Evolutionary conservation across 1,140 invertebrate genomes (phyloP).

Genomic region (Ladona fulva): DNA sequence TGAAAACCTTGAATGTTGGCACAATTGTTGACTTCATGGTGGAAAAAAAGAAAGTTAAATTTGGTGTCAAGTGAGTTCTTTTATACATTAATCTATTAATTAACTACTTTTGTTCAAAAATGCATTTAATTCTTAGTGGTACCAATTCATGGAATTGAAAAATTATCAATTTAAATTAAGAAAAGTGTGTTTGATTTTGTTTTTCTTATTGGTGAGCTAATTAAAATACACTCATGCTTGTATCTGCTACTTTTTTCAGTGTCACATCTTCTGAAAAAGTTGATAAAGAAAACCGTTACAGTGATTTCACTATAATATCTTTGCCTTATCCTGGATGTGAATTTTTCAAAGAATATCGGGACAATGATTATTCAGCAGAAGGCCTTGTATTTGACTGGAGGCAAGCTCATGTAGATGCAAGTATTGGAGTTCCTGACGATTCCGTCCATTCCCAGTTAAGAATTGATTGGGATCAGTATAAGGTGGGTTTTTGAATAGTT

Average conservation of each 20-base stretch:
- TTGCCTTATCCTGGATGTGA: conserved; percentile 79
- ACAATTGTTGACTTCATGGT: conserved; percentile 82
- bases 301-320: conserved; percentile 63
- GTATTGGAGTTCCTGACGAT: conserved; percentile 57
- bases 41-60: conserved; percentile 81
- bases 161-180: not conserved
- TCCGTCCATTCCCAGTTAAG: conserved; percentile 46
- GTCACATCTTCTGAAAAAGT: conserved; percentile 83
- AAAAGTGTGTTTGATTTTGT: not conserved
- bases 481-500: conserved; percentile 43
- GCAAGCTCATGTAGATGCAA: conserved; percentile 63
- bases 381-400: conserved; percentile 68
- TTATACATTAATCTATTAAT: too few species aligned
- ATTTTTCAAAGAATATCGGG: conserved; percentile 65
- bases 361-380: conserved; percentile 58
- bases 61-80: conserved; percentile 63
- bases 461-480: conserved; percentile 66
- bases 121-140: too few species aligned
- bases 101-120: too few species aligned
- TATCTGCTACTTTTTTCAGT: conserved; percentile 39
- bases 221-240: not conserved
- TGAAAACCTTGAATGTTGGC: conserved; percentile 61
- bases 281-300: conserved; percentile 69
- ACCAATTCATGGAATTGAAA: too few species aligned
- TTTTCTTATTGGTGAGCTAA: not conserved